A percentile compares a stretch with the other conserved stretches of the same genome.
phyloP scores from a whole-genome alignment of 2,888 invertebrate genomes.

The Polia nebulosa region DNA sequence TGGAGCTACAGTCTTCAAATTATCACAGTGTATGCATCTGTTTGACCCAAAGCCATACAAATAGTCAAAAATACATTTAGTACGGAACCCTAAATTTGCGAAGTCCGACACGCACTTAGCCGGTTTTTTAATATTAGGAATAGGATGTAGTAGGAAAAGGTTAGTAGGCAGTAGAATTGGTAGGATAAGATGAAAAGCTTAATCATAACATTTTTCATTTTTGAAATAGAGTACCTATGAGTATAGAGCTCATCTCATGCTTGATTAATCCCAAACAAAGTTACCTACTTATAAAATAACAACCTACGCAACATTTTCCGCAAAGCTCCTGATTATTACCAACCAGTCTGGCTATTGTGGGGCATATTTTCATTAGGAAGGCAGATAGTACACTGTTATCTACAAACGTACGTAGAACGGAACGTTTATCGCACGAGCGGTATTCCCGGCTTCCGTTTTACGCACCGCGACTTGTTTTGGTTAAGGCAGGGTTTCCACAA shows the following conservation, averaged over 20 bases:
- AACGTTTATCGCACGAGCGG: constrained; percentile 78
- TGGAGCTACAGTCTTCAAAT: too few relatives aligned
- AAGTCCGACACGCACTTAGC: too few relatives aligned
- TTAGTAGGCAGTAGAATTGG: too few relatives aligned
- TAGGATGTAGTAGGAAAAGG: too few relatives aligned
- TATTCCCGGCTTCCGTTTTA: constrained; percentile 78
- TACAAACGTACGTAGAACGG: constrained; percentile 44
- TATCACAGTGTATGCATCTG: too few relatives aligned
- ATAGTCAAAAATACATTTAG: too few relatives aligned
- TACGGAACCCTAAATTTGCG: too few relatives aligned
- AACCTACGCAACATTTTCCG: constrained; percentile 21
- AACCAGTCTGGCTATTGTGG: constrained; percentile 36
- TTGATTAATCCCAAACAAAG: constrained; percentile 13
- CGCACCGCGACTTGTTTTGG: constrained; percentile 68
- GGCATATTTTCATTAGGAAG: constrained; percentile 51
- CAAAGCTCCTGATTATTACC: constrained; percentile 43
- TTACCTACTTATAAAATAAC: constrained; percentile 7
- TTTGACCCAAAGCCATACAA: too few relatives aligned
- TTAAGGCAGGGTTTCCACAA: constrained; percentile 7
- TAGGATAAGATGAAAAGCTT: too few relatives aligned
- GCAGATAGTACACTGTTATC: constrained; percentile 51
- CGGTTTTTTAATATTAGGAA: too few relatives aligned
- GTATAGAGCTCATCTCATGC: neutral
- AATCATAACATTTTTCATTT: too few relatives aligned
- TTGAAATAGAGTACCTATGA: too few relatives aligned